phyloP scores from a whole-genome alignment of 1,140 invertebrate genomes.

The Camponotus pennsylvanicus region DNA sequence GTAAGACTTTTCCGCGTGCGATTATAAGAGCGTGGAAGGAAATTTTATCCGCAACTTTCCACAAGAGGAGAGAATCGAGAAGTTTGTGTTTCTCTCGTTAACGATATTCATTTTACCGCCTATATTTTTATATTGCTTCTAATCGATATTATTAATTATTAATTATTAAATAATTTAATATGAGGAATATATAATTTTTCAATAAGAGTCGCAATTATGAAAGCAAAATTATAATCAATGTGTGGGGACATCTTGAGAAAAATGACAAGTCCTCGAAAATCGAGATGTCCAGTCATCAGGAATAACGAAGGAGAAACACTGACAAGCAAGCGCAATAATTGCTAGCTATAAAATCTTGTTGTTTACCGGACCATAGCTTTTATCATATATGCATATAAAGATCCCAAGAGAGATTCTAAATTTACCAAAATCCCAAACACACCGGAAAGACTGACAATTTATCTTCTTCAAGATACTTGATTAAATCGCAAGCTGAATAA shows the following conservation, averaged over 20 bases:
- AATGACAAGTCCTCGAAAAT: conserved; percentile 24
- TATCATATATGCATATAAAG: too few relatives aligned
- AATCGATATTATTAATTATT: background rate
- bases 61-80: background rate
- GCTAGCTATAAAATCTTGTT: background rate
- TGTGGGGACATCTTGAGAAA: background rate
- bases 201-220: background rate
- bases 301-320: conserved; percentile 23
- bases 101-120: background rate
- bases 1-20: background rate
- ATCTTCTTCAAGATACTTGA: background rate
- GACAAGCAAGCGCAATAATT: conserved; percentile 2
- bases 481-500: background rate
- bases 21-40: too few relatives aligned
- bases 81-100: background rate
- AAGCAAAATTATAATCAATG: background rate
- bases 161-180: too few relatives aligned
- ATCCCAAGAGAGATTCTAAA: background rate
- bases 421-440: background rate
- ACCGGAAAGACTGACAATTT: background rate
- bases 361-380: background rate
- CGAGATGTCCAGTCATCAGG: conserved; percentile 21
- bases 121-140: background rate
- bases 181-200: background rate
- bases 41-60: background rate